Percentiles rank a stretch among this genome's conserved stretches.
Conservation (phyloP, 1,140 invertebrate genomes). For the Armadillidium nasatum region DNA sequence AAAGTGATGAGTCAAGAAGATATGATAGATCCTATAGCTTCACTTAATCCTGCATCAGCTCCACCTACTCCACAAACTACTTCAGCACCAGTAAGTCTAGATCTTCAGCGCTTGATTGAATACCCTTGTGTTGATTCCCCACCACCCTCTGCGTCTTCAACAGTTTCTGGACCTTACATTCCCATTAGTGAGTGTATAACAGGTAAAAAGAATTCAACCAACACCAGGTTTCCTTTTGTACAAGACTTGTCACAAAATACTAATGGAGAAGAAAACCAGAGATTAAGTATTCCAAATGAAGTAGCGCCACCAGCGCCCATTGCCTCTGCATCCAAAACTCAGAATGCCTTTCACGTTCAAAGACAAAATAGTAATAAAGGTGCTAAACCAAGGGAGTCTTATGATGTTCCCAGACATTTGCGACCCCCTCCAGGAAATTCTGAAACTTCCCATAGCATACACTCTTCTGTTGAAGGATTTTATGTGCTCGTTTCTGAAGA, state of each 20-base stretch:
- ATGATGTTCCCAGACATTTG: slow-evolving; percentile 28
- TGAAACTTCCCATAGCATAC: slow-evolving; percentile 30
- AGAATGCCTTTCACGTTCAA: not conserved
- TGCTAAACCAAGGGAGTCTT: slow-evolving; percentile 33
- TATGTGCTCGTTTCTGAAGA: not conserved
- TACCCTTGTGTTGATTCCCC: slow-evolving; percentile 45
- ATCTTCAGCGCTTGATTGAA: slow-evolving; percentile 45
- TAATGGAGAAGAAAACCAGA: slow-evolving; percentile 29
- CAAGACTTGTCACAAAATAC: slow-evolving; percentile 21
- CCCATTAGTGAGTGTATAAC: slow-evolving; percentile 78
- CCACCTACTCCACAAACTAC: slow-evolving; percentile 31
- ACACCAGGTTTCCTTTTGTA: slow-evolving; percentile 25
- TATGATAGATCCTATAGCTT: slow-evolving; percentile 50
- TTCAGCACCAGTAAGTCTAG: slow-evolving; percentile 28
- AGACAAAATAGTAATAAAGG: slow-evolving; percentile 24
- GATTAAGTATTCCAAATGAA: slow-evolving; percentile 32
- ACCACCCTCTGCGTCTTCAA: slow-evolving; percentile 48
- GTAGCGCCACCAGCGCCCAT: slow-evolving; percentile 39
- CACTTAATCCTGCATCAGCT: slow-evolving; percentile 49
- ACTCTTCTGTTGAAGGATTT: slow-evolving; percentile 25
- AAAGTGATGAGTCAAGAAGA: slow-evolving; percentile 67
- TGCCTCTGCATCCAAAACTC: slow-evolving; percentile 22
- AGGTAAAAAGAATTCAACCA: slow-evolving; percentile 57
- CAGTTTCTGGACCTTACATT: slow-evolving; percentile 52
- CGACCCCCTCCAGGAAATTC: slow-evolving; percentile 30